Evolutionary conservation across 2,888 invertebrate species (phyloP).

Genomic region (Heliconius erato): DNA sequence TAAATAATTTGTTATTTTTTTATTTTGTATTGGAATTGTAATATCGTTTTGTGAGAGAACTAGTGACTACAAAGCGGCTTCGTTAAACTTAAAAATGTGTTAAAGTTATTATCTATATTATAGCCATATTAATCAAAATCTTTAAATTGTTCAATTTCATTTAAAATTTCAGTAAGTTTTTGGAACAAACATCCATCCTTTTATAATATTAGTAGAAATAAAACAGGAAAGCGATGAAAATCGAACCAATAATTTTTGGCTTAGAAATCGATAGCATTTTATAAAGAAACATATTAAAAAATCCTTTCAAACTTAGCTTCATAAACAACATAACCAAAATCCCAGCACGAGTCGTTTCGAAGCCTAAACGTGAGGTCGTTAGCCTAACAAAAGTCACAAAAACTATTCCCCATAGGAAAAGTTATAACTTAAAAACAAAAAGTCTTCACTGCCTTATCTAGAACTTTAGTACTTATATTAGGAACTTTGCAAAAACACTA

Average conservation of each 20-base stretch:
- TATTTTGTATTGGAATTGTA: no score
- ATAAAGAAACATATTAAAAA: not conserved
- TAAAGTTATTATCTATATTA: no score
- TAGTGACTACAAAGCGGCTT: no score
- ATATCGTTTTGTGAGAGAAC: no score
- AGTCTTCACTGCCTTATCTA: constrained; percentile 2
- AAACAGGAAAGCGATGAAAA: not conserved
- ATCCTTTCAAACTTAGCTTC: not conserved
- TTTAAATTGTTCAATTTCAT: no score
- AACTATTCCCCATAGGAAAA: constrained; percentile 15
- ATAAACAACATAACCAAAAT: not conserved
- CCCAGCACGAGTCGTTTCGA: not conserved
- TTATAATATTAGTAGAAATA: no score
- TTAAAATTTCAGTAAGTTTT: no score
- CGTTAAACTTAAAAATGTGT: no score
- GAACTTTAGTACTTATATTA: constrained; percentile 7
- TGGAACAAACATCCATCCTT: no score
- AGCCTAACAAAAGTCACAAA: constrained; percentile 10
- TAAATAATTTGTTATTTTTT: no score
- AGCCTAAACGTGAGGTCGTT: constrained; percentile 18
- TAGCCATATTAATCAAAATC: no score
- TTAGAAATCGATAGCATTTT: not conserved
- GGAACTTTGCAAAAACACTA: constrained; percentile 6
- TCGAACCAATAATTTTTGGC: not conserved
- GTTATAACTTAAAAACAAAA: constrained; percentile 11